These are phyloP conservation scores for Dermochelys coriacea DNA, from an alignment of 2,797 vertebrate genomes.

Conservation along the genomic window DNA sequence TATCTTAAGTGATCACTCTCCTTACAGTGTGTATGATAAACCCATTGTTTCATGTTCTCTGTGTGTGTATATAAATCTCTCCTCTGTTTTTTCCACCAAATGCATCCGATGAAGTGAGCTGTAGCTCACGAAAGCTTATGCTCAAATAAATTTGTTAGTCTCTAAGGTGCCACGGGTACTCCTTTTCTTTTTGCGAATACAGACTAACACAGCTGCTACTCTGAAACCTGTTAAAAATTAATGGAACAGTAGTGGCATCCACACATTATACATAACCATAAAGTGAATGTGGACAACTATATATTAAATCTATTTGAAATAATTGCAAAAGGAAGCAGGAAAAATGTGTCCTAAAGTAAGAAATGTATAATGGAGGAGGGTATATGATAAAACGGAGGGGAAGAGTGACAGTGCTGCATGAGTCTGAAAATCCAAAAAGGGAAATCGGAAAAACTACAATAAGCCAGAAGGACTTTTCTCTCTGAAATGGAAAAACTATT, in stretches of 20 bases:
- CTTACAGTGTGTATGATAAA: no score
- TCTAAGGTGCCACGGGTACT: no score
- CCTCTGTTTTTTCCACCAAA: no score
- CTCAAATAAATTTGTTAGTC: no score
- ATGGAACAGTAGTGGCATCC: conserved; percentile 71
- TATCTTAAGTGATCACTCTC: no score
- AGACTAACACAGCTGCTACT: no score
- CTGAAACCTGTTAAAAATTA: conserved; percentile 84
- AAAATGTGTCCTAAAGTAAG: conserved; percentile 71
- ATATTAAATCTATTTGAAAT: conserved; percentile 78
- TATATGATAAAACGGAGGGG: conserved; percentile 53
- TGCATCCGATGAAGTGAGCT: no score
- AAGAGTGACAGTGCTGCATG: conserved; percentile 46
- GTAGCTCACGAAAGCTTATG: no score
- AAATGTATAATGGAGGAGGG: conserved; percentile 59
- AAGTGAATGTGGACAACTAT: conserved; percentile 77
- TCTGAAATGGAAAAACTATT: conserved; percentile 66
- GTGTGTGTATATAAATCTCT: no score
- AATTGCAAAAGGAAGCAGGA: conserved; percentile 72
- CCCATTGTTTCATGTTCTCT: no score
- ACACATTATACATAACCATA: conserved; percentile 79
- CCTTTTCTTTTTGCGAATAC: no score
- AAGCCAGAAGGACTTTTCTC: conserved; percentile 62
- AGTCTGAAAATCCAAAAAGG: conserved; percentile 71
- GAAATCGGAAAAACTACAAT: conserved; percentile 71